These are phyloP conservation scores for Falco berigora DNA, from an alignment of 2,797 vertebrate species.

Conservation along the genomic window DNA sequence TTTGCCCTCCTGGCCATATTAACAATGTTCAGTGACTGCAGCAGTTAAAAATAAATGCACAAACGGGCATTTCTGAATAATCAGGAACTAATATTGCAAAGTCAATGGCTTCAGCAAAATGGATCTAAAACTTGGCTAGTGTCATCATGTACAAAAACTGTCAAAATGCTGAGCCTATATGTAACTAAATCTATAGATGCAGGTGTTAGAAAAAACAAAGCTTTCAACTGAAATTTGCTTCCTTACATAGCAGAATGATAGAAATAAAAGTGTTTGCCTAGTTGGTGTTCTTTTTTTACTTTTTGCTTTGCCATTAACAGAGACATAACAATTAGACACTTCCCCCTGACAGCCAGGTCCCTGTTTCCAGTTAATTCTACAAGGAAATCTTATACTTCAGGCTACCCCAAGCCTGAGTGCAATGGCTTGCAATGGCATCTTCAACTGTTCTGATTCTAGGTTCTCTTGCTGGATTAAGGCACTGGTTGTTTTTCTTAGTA, in stretches of 20 bases:
- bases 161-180: neutral
- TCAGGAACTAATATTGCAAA: neutral
- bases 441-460: neutral
- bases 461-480: neutral
- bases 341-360: neutral
- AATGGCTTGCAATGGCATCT: neutral
- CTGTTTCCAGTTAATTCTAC: neutral
- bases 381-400: neutral
- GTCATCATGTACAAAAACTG: neutral
- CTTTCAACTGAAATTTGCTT: neutral
- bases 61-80: constrained; percentile 49
- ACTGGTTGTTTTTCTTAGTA: neutral
- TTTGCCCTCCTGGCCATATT: constrained; percentile 32
- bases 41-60: constrained; percentile 58
- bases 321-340: neutral
- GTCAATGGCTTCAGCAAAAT: constrained; percentile 19
- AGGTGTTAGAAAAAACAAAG: neutral
- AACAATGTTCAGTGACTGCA: constrained; percentile 41
- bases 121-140: constrained; percentile 8
- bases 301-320: neutral
- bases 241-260: neutral
- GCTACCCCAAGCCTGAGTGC: neutral
- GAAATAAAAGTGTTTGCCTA: neutral
- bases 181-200: neutral
- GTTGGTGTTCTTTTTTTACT: neutral